Evolutionary conservation across 2,797 vertebrate species (phyloP).

Genomic region (Melanotaenia boesemani): DNA sequence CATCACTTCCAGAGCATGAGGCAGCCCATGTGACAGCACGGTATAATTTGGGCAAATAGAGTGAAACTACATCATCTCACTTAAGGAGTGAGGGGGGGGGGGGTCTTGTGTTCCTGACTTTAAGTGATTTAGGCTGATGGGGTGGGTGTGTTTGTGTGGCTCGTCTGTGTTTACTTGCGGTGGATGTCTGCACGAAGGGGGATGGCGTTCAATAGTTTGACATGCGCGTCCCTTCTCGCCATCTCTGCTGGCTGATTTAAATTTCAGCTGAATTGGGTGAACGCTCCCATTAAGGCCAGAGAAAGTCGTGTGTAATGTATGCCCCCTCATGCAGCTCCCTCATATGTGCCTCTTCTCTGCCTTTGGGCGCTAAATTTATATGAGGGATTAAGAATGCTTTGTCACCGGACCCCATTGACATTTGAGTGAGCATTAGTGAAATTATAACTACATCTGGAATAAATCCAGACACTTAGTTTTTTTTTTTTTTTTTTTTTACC

Average conservation of each 20-base stretch:
- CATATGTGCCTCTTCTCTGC: slow-evolving; percentile 44
- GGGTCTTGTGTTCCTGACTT: slow-evolving; percentile 54
- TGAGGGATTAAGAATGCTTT: slow-evolving; percentile 73
- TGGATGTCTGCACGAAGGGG: slow-evolving; percentile 16
- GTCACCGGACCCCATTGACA: slow-evolving; percentile 76
- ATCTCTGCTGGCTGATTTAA: slow-evolving; percentile 51
- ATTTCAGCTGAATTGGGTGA: slow-evolving; percentile 65
- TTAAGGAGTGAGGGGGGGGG: slow-evolving; percentile 50
- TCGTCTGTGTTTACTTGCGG: slow-evolving; percentile 25
- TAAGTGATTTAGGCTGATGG: slow-evolving; percentile 68
- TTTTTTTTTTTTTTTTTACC: slow-evolving; percentile 6
- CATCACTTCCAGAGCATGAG: slow-evolving; percentile 68
- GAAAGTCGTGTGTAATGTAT: slow-evolving; percentile 68
- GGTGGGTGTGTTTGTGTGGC: slow-evolving; percentile 45
- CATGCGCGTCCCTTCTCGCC: slow-evolving; percentile 35
- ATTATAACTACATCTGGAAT: slow-evolving; percentile 74
- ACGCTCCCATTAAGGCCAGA: slow-evolving; percentile 61
- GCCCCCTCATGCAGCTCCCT: slow-evolving; percentile 66
- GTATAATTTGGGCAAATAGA: slow-evolving; percentile 73
- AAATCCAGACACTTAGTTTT: slow-evolving; percentile 53
- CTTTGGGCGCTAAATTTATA: slow-evolving; percentile 60
- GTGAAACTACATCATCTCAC: slow-evolving; percentile 73
- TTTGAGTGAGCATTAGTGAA: slow-evolving; percentile 80
- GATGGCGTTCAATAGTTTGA: slow-evolving; percentile 64
- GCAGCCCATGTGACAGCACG: slow-evolving; percentile 52